Evolutionary conservation across 2,888 invertebrate species (phyloP), one percentile per base, ranked within the genome.

Genomic region (Aphidoletes aphidimyza): DNA sequence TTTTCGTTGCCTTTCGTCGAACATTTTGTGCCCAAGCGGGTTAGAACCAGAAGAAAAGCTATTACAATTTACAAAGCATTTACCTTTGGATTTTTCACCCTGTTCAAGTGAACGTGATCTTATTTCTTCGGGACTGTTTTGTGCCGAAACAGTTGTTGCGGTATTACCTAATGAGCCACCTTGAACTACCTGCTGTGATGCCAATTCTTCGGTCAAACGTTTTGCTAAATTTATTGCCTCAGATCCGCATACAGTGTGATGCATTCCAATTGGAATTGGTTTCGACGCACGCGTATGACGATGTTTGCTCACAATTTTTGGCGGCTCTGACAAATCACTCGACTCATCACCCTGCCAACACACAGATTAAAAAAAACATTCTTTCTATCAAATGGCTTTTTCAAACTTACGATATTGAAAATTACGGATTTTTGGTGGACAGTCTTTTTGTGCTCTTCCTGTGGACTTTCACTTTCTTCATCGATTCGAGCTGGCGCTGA

Each of bases 191-290:
- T 89, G 89, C 86, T 90, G 89, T 0, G 88, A 88, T 19, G 90
- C 90, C 85, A 94, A 90, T 89, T 94, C 94, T 85, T 93, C 93
- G 87, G 91, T 94, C 84, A 94, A 91, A 0, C 94, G 90, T 88
- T 94, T 95, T 1, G 95, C 95, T 86, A 95, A 89, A 86, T 94
- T 92, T 87, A 94, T 93, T 34, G 95, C 95, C 90, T 95, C 95
- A 88, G 95, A 95, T 0, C 95, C 95, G 87, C 94, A 93, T 84
- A 95, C 95, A 17, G 95, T 95, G 89, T 94, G 94, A 88, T 94
- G 90, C 1, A 89, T 86, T 0, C 90, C 90, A 85, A 95, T 95
- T 1, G 95, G 94, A 88, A 95, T 95, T 0, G 95, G 95, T 88
- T 94, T 94, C 0, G 95, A 94, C 45, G 91, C 90, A 87, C 93